Percentiles rank a stretch among this genome's conserved stretches.
These are phyloP conservation scores for Gari tellinella DNA, from an alignment of 2,888 invertebrate species.

Conservation along the genomic window DNA sequence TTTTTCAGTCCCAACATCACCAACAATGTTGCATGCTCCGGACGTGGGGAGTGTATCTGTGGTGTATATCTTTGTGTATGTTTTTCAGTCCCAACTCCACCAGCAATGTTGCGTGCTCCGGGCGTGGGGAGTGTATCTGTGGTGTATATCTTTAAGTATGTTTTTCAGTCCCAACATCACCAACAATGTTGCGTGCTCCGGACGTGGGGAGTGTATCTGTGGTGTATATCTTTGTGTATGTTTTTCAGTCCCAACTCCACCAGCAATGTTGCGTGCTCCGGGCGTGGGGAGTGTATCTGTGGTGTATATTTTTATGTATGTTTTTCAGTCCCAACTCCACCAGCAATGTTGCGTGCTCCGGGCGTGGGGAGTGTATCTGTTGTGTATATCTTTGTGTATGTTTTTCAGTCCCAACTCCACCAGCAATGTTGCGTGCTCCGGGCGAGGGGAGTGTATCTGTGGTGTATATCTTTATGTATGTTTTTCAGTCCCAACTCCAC, in stretches of 20 bases:
- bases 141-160: slow-evolving; percentile 83
- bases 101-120: slow-evolving; percentile 84
- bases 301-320: slow-evolving; percentile 83
- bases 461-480: slow-evolving; percentile 83
- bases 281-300: slow-evolving; percentile 86
- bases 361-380: slow-evolving; percentile 86
- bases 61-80: slow-evolving; percentile 83
- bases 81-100: slow-evolving; percentile 72
- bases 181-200: slow-evolving; percentile 84
- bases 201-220: slow-evolving; percentile 86
- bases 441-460: slow-evolving; percentile 86
- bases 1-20: slow-evolving; percentile 72
- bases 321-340: slow-evolving; percentile 72
- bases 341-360: slow-evolving; percentile 84
- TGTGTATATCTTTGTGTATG: slow-evolving; percentile 83
- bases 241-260: slow-evolving; percentile 72
- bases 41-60: slow-evolving; percentile 86
- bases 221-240: slow-evolving; percentile 83
- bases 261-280: slow-evolving; percentile 84
- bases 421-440: slow-evolving; percentile 84
- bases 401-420: slow-evolving; percentile 72
- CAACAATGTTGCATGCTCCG: slow-evolving; percentile 84
- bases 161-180: slow-evolving; percentile 72
- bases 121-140: slow-evolving; percentile 86
- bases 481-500: slow-evolving; percentile 72